phyloP scores from a whole-genome alignment of 35 echinoderm and acorn worm species.

The Ophiothrix spiculata region DNA sequence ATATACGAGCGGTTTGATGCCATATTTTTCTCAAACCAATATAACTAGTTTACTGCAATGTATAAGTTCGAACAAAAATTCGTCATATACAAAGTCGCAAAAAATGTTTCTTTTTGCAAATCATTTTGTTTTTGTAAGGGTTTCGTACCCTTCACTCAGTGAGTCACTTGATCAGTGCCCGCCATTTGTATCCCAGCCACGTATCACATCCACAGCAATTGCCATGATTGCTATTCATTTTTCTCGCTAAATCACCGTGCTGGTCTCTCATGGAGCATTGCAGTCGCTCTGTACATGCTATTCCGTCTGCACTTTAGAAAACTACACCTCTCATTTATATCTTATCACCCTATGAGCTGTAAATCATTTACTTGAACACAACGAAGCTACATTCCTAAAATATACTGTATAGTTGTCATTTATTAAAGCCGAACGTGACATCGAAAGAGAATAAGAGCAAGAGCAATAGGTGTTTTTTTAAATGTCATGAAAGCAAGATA shows the following conservation, averaged over 20 bases:
- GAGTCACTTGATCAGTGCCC: neutral
- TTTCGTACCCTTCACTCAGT: neutral
- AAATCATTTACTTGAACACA: neutral
- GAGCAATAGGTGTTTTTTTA: neutral
- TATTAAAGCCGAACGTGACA: neutral
- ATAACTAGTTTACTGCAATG: neutral
- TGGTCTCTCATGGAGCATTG: neutral
- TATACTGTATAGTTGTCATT: neutral
- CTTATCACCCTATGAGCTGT: neutral
- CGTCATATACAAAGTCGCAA: neutral
- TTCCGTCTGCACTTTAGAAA: neutral
- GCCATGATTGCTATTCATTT: neutral
- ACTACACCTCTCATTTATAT: neutral
- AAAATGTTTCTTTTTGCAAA: neutral
- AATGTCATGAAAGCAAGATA: neutral
- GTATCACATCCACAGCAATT: neutral
- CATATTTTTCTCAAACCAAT: neutral
- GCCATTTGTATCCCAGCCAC: neutral
- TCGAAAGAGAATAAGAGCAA: neutral
- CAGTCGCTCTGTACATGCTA: neutral
- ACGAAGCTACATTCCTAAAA: neutral
- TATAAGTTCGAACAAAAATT: neutral
- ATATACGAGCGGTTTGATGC: neutral
- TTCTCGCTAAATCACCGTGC: neutral
- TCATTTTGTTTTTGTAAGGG: neutral